Conservation (phyloP, 2,113 vertebrate species). For the Tupaia chinensis region DNA sequence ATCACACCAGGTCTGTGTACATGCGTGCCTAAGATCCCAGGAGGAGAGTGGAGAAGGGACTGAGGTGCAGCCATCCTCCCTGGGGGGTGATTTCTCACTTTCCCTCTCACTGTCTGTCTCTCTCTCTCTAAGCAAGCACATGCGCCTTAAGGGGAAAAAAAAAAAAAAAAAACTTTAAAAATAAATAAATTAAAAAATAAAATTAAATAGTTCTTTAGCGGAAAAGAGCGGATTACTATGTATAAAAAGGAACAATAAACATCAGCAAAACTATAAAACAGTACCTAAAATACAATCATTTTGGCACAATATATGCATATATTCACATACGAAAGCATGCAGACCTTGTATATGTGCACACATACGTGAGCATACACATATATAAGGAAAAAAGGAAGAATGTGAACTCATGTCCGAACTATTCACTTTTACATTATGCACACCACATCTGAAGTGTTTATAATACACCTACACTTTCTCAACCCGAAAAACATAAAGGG, state of each 20-base stretch:
- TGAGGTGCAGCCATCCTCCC: too few species aligned
- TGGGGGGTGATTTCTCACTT: too few species aligned
- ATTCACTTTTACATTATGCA: neutral
- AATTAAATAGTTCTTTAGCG: too few species aligned
- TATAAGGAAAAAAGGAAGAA: conserved; percentile 15
- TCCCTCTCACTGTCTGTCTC: too few species aligned
- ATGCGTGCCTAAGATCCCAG: too few species aligned
- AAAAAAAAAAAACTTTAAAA: neutral
- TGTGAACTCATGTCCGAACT: neutral
- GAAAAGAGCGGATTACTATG: neutral
- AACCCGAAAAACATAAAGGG: conserved; percentile 22
- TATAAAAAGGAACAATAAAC: conserved; percentile 7
- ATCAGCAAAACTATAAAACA: conserved; percentile 47
- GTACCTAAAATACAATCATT: neutral
- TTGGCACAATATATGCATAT: neutral
- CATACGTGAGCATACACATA: neutral
- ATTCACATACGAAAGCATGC: neutral
- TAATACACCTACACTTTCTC: neutral
- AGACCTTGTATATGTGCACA: neutral
- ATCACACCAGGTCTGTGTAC: too few species aligned
- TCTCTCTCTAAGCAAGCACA: too few species aligned
- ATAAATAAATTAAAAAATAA: neutral
- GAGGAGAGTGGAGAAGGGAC: too few species aligned
- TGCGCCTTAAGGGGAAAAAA: neutral
- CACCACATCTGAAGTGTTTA: conserved; percentile 17